These are phyloP conservation scores for Papilio gigon DNA, from an alignment of 2,888 invertebrate species.

Conservation along the genomic window DNA sequence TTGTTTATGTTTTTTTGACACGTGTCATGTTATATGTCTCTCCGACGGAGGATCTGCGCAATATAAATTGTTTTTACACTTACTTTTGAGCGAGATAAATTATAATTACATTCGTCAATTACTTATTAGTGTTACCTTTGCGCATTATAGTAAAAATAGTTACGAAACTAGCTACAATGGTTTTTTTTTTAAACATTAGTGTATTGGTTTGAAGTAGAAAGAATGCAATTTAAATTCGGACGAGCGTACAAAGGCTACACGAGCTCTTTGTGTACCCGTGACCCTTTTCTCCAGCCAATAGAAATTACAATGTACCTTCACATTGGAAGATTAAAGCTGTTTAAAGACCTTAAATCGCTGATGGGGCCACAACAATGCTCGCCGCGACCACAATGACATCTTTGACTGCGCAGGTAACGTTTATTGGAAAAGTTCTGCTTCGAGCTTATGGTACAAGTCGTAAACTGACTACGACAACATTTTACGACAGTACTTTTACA, in stretches of 20 bases:
- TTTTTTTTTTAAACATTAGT: not conserved
- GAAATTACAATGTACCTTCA: constrained; percentile 45
- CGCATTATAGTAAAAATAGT: no score
- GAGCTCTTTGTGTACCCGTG: constrained; percentile 37
- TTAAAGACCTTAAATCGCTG: constrained; percentile 61
- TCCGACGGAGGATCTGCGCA: no score
- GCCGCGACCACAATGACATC: constrained; percentile 66
- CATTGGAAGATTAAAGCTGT: constrained; percentile 53
- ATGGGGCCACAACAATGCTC: constrained; percentile 67
- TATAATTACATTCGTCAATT: no score
- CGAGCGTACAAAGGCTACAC: constrained; percentile 28
- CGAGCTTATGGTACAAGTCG: constrained; percentile 51
- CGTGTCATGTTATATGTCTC: no score
- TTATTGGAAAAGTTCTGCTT: constrained; percentile 79
- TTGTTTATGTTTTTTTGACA: not conserved
- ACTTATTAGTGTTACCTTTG: not conserved
- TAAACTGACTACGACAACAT: constrained; percentile 39
- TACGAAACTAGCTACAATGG: not conserved
- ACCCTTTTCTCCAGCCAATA: constrained; percentile 42
- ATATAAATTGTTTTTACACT: not conserved
- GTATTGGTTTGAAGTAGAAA: constrained; percentile 10
- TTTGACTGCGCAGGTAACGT: constrained; percentile 62
- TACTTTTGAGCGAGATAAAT: not conserved
- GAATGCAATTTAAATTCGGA: constrained; percentile 41
- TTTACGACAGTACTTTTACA: not conserved